Base-by-base conservation (phyloP, 2,113 vertebrate species). In the Ochotona princeps region DNA sequence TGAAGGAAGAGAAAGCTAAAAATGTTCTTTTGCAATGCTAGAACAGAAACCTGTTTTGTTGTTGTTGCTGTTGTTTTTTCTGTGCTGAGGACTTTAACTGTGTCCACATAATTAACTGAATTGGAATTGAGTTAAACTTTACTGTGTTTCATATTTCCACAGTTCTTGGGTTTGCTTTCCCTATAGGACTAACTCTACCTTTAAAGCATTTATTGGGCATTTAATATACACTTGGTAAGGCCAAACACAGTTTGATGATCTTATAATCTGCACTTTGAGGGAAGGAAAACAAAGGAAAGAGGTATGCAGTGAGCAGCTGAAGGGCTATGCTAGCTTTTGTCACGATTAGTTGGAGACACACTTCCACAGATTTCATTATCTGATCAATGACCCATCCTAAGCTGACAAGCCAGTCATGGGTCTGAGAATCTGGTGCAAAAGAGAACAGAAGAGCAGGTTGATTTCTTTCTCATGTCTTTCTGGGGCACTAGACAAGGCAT, bases 401-500 rank as follows among this genome's bases (percentile, higher is more conserved):
- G 10, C 26, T 57, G 38, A 75, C 8, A 79, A 65, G 30, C 17
- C 28, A 65, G 3, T 14, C 0, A 7, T 0, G 2, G 14, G 60
- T 8, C 81, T 3, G 2, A 70, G 5, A 14, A 26, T 44, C 4
- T 7, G 17, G 2, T 21, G 0, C 11, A 26, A 66, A 73, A 74
- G 8, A 23, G 30, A 8, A 44, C 4, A 13, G 5, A 13, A 7
- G 4, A 5, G 8, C 0, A 0, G 57, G 60, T 2, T 51, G 28
- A 20, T 15, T n/a, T 8, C 2, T 17, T 28, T 1, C n/a, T 8
- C 4, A 35, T 73, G 18, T 80, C 11, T 61, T 25, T n/a, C 66
- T 63, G 63, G n/a, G 15, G 47, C 38, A 81, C 5, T 23, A 61
- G 18, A 21, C 6, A 67, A 15, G 49, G 54, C 30, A 92, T 13